phyloP scores from a whole-genome alignment of 2,888 invertebrate species.

The Branchellion lobata region DNA sequence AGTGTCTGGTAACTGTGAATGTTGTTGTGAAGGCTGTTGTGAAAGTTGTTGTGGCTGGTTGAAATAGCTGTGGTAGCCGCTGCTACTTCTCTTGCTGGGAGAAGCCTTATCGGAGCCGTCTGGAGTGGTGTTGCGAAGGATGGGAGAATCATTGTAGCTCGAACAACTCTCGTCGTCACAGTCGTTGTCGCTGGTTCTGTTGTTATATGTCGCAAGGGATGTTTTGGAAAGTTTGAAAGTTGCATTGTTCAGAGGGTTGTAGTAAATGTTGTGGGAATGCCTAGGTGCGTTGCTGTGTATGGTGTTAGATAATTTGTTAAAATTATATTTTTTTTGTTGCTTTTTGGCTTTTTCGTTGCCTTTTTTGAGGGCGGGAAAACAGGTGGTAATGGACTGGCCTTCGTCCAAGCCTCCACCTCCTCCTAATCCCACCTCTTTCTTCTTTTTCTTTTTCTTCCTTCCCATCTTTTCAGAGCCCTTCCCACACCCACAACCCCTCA shows the following conservation, averaged over 20 bases:
- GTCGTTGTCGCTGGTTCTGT: constrained; percentile 10
- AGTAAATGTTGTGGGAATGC: background rate
- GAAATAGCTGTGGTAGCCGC: background rate
- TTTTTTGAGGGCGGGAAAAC: background rate
- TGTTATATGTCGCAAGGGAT: background rate
- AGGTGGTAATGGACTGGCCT: background rate
- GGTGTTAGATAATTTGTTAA: background rate
- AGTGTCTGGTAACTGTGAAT: too few relatives aligned
- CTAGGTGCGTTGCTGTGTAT: background rate
- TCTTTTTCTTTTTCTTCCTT: background rate
- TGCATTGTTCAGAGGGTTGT: background rate
- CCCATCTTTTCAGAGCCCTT: background rate
- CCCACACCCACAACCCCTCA: background rate
- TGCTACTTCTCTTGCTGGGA: background rate
- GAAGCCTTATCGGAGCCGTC: background rate
- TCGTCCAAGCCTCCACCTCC: too few relatives aligned
- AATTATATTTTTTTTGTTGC: background rate
- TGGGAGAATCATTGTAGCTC: constrained; percentile 9
- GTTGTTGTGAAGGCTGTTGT: background rate
- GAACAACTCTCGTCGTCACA: background rate
- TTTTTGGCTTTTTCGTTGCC: background rate
- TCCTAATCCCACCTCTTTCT: background rate
- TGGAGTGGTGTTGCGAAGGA: background rate
- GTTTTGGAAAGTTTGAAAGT: background rate
- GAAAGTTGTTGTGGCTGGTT: constrained; percentile 16